These are phyloP conservation scores for Dolomedes plantarius DNA, from an alignment of 2,888 invertebrate genomes.

Conservation along the genomic window DNA sequence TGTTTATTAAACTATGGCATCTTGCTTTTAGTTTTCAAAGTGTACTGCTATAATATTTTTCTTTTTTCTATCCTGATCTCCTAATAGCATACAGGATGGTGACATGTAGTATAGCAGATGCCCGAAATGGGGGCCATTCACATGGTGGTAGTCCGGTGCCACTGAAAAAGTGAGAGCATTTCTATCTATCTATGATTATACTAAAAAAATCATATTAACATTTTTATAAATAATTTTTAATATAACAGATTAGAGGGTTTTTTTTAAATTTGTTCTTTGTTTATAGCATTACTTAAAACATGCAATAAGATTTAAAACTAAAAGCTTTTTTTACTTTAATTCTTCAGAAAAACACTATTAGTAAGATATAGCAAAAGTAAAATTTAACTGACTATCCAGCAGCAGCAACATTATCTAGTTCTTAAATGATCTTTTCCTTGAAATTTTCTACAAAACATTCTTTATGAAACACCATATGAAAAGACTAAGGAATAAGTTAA, in stretches of 20 bases:
- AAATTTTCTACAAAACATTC: too few species aligned
- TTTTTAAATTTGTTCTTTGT: not conserved
- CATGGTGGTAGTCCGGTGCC: constrained; percentile 91
- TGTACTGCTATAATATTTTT: constrained; percentile 43
- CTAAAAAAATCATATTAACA: not conserved
- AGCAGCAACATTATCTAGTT: too few species aligned
- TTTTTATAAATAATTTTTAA: not conserved
- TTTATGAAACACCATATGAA: too few species aligned
- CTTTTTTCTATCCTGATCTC: constrained; percentile 49
- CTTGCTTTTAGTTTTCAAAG: too few species aligned
- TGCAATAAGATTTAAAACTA: too few species aligned
- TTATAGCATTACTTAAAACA: not conserved
- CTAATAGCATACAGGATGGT: constrained; percentile 98
- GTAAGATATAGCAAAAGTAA: too few species aligned
- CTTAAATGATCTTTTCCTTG: too few species aligned
- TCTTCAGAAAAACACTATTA: too few species aligned
- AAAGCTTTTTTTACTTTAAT: too few species aligned
- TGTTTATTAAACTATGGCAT: too few species aligned
- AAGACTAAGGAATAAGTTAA: too few species aligned
- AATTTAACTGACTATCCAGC: too few species aligned
- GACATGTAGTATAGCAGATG: constrained; percentile 95
- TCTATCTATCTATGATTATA: constrained; percentile 13
- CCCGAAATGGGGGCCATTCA: constrained; percentile 88
- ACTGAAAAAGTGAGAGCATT: constrained; percentile 92
- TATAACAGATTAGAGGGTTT: not conserved